Base-by-base conservation (phyloP, 2,113 vertebrate genomes). In the Corapipo altera region DNA sequence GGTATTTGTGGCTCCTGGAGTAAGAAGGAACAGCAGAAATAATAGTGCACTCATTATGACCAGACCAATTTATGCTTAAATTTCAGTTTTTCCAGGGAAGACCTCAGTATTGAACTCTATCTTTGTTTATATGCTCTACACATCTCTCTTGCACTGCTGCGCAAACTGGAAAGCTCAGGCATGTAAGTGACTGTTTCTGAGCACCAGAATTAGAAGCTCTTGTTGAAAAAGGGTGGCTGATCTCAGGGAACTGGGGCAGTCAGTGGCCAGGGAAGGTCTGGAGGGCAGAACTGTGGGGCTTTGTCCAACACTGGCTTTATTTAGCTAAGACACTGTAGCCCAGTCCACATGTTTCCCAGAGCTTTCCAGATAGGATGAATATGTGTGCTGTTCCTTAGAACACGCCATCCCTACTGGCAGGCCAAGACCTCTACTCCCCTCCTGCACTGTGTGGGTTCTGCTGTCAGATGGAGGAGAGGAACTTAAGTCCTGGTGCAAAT, bases 331-430 rank as follows among this genome's bases (percentile, higher is more conserved):
- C 6, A 11, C 27, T 15, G 5, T 35, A 58, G 12, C 12, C 1
- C 1, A 9, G 22, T 46, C 57, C 89, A 24, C 2, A 2, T 0
- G 0, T 41, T 44, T 44, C 30, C 23, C 48, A 58, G 15, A 51
- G 27, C 21, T 26, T 81, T 58, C 23, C 35, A 65, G 44, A 54
- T 10, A 71, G 43, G 61, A 7, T 41, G 21, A 52, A 33, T 2
- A 1, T 23, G 26, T 35, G 49, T 70, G 55, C 51, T 57, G 23
- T 22, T 35, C 37, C n/a, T 17, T 49, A 17, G 61, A 93, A 26
- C 12, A 84, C 12, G 41, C 59, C 52, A 22, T 52, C 27, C 61
- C 4, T n/a, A 7, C 8, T 2, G 13, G 20, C 16, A 64, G 52
- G 64, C 21, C 23, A 64, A 59, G 59, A 43, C 1, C 12, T 46